Base-by-base conservation (phyloP, 1,140 invertebrate species). In the Vollenhovia emeryi region DNA sequence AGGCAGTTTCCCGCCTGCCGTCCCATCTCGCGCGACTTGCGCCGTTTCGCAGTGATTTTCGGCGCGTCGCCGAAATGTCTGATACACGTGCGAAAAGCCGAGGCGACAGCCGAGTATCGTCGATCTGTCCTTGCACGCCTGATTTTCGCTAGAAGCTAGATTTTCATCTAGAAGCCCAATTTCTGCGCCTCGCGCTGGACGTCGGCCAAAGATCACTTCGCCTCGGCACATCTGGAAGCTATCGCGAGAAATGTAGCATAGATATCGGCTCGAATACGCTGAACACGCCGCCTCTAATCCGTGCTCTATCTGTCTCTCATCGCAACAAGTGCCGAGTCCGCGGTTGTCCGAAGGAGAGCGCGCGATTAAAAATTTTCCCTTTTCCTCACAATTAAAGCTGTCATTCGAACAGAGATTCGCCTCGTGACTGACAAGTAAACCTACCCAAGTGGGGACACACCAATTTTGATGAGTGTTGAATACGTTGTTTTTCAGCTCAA, bases 171-270 rank as follows among this genome's bases (percentile, higher is more conserved):
- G 43, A 36, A 68, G 78, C 24, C 6, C 36, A 82, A 82, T 82
- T 71, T 40, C 27, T 24, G 66, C 13, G 18, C 21, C 21, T 43
- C 36, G 18, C 9, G 48, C 59, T 82, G 78, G 69, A 57, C 45
- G 66, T 45, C 24, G 1, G 66, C 78, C 78, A 82, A 59, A 82
- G 73, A 82, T 71, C 52, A 82, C 36, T 66, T 66, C 60, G 60
- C 36, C 45, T 52, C 66, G 27, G 36, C 66, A 57, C 78, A 82
- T 82, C 66, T 45, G 78, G 66, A 36, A 71, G 13, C 50, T 21
- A 82, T 18, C 66, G 66, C 18, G 52, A 45, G 66, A 82, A 73
- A 82, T 73, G 33, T 69, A 21, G 24, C 66, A 52, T 57, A 69
- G 30, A 33, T 40, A 71, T 45, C 36, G 36, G 48, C 15, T 43